Evolutionary conservation across 2,113 vertebrate species (phyloP).

Genomic region (Menura novaehollandiae): DNA sequence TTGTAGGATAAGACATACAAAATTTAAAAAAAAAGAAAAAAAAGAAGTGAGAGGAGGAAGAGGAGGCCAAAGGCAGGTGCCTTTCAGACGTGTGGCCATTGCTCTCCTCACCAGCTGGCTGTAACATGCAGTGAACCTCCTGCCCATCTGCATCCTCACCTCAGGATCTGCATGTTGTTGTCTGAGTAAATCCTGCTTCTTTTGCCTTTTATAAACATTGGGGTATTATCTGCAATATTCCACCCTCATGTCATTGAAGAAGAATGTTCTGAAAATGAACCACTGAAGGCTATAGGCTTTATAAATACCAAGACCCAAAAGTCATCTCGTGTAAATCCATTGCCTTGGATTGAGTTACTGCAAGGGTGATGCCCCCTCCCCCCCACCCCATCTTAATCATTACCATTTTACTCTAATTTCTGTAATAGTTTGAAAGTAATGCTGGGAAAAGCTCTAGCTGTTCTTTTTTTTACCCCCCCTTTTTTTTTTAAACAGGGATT

Average conservation of each 20-base stretch:
- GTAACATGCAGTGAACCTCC: neutral
- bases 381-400: neutral
- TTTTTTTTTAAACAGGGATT: neutral
- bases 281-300: neutral
- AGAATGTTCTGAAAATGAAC: constrained; percentile 26
- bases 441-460: neutral
- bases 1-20: neutral
- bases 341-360: neutral
- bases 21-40: neutral
- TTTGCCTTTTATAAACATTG: neutral
- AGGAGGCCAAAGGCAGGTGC: neutral
- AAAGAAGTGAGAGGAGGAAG: neutral
- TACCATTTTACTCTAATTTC: constrained; percentile 29
- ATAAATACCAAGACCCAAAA: neutral
- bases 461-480: neutral
- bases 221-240: neutral
- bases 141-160: neutral
- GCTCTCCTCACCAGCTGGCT: neutral
- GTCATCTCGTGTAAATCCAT: neutral
- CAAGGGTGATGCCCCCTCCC: neutral
- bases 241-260: neutral
- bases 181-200: neutral
- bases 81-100: fast-evolving
- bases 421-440: neutral
- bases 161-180: neutral